phyloP scores from a whole-genome alignment of 2,113 vertebrate species.

The Meleagris gallopavo region DNA sequence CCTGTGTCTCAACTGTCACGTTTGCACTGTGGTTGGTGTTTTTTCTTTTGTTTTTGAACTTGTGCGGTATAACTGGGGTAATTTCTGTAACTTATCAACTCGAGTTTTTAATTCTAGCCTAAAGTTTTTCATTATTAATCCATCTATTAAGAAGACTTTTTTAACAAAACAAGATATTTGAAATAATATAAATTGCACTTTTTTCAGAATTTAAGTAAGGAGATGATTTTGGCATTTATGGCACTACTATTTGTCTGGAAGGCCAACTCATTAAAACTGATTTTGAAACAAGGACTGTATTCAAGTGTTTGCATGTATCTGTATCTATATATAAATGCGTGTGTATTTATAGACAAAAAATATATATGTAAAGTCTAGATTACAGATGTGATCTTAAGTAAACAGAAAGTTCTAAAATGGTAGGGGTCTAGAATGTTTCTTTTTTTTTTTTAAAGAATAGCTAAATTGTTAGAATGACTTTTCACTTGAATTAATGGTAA shows the following conservation, averaged over 20 bases:
- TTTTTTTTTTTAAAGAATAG: not conserved
- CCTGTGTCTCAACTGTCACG: not conserved
- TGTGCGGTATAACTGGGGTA: not conserved
- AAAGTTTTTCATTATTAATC: not conserved
- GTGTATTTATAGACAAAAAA: not conserved
- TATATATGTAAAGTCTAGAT: not conserved
- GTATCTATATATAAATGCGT: not conserved
- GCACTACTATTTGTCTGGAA: not conserved
- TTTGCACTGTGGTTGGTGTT: not conserved
- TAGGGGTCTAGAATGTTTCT: not conserved
- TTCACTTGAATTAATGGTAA: not conserved
- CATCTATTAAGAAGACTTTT: not conserved
- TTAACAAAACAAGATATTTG: not conserved
- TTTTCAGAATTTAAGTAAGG: not conserved
- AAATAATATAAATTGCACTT: not conserved
- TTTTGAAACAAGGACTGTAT: not conserved
- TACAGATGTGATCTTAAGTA: not conserved
- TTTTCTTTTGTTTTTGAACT: not conserved
- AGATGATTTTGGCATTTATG: not conserved
- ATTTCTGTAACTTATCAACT: not conserved
- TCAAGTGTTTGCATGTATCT: not conserved
- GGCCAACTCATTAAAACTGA: not conserved
- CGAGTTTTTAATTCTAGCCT: not conserved
- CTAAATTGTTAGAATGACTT: not conserved
- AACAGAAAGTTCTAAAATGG: not conserved